A percentile compares a stretch with the other conserved stretches of the same genome.
These are phyloP conservation scores for Patagioenas fasciata DNA, from an alignment of 2,113 vertebrate genomes.

Conservation along the genomic window DNA sequence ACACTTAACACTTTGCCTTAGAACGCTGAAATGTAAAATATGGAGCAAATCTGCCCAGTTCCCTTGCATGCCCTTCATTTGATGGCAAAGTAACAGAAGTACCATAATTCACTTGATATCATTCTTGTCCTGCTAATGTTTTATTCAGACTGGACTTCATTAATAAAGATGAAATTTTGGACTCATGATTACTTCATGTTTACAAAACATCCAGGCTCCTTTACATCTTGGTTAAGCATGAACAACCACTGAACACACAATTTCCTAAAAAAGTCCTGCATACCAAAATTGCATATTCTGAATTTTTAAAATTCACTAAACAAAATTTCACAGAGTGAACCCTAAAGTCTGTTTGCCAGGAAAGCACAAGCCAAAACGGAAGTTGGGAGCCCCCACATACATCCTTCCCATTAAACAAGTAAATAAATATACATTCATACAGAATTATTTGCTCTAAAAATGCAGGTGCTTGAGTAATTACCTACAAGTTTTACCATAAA, in stretches of 20 bases:
- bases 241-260: conserved; percentile 20
- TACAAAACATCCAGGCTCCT: conserved; percentile 68
- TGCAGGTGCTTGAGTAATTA: conserved; percentile 23
- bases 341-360: conserved; percentile 44
- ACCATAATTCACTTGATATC: conserved; percentile 13
- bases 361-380: conserved; percentile 54
- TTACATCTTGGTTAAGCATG: conserved; percentile 43
- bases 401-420: conserved; percentile 23
- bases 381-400: neutral
- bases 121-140: conserved; percentile 58
- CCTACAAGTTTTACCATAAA: neutral
- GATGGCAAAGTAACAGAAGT: conserved; percentile 28
- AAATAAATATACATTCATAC: conserved; percentile 36
- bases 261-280: conserved; percentile 49
- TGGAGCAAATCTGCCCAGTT: neutral
- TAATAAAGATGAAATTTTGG: conserved; percentile 70
- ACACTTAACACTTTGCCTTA: neutral
- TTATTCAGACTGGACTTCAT: conserved; percentile 62
- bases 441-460: conserved; percentile 27
- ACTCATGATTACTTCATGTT: conserved; percentile 70
- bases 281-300: conserved; percentile 53
- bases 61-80: neutral
- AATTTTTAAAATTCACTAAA: conserved; percentile 61
- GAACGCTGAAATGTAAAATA: neutral
- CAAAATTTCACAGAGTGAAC: conserved; percentile 53